Percentiles rank a stretch among this genome's conserved stretches.
Conservation (phyloP, 1,140 invertebrate genomes). For the Trichoplusia ni region DNA sequence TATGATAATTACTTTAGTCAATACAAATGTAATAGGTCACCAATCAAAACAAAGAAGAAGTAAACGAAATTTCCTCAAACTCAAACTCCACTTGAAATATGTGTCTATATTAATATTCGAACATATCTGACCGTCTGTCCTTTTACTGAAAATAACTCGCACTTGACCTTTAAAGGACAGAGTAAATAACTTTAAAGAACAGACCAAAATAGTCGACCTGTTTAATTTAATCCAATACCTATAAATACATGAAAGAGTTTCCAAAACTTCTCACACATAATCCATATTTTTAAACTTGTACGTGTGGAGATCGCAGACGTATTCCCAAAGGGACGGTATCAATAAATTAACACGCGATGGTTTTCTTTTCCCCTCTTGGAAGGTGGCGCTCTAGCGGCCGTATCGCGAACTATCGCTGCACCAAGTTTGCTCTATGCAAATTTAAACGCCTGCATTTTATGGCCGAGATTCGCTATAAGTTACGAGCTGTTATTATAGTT, state of each 20-base stretch:
- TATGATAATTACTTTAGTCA: too few relatives aligned
- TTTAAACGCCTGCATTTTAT: slow-evolving; percentile 43
- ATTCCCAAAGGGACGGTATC: slow-evolving; percentile 10
- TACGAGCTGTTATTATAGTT: slow-evolving; percentile 16
- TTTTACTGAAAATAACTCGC: too few relatives aligned
- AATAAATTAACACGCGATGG: slow-evolving; percentile 41
- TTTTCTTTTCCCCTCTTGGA: slow-evolving; percentile 29
- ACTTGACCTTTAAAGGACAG: too few relatives aligned
- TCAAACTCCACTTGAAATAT: too few relatives aligned
- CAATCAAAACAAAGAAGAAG: too few relatives aligned
- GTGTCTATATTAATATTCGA: too few relatives aligned
- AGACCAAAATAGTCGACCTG: too few relatives aligned
- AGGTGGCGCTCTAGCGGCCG: neutral
- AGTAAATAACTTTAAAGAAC: too few relatives aligned
- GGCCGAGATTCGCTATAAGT: slow-evolving; percentile 28
- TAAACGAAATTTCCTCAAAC: too few relatives aligned
- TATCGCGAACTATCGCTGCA: slow-evolving; percentile 36
- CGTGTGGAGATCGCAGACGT: slow-evolving; percentile 18
- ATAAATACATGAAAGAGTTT: slow-evolving; percentile 16
- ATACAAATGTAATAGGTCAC: too few relatives aligned
- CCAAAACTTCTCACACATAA: slow-evolving; percentile 16
- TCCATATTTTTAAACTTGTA: slow-evolving; percentile 23
- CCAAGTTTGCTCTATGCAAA: slow-evolving; percentile 40
- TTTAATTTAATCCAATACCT: slow-evolving; percentile 16
- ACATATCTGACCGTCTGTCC: too few relatives aligned